Percentiles rank a stretch among this genome's conserved stretches.
Evolutionary conservation across 2,113 vertebrate species (phyloP).

Genomic region (Nesogale talazaci): DNA sequence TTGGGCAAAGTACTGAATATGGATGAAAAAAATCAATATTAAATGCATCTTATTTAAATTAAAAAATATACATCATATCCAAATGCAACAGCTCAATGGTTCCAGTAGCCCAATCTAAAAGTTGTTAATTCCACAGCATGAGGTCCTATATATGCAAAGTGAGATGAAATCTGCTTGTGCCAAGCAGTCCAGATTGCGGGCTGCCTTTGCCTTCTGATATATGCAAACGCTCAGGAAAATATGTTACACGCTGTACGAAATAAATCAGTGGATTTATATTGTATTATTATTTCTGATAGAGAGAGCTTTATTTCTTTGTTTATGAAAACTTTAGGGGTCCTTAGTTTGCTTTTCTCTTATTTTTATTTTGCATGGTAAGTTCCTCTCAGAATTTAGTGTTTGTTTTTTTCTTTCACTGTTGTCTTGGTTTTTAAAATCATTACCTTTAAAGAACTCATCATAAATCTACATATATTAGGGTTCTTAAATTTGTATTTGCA

Average conservation of each 20-base stretch:
- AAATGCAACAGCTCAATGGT: conserved; percentile 71
- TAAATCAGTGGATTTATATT: conserved; percentile 61
- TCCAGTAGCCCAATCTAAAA: conserved; percentile 76
- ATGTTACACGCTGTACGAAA: conserved; percentile 62
- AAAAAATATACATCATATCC: conserved; percentile 72
- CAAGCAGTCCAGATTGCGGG: conserved; percentile 78
- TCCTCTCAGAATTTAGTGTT: conserved; percentile 49
- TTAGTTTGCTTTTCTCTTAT: conserved; percentile 58
- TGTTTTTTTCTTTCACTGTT: no score
- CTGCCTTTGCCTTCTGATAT: conserved; percentile 77
- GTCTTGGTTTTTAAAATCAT: background rate
- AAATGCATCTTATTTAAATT: conserved; percentile 80
- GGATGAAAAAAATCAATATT: conserved; percentile 74
- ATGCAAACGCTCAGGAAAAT: conserved; percentile 69
- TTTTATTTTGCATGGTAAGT: conserved; percentile 65
- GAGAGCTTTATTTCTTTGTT: conserved; percentile 57
- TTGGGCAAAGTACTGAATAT: conserved; percentile 62
- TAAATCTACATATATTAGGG: conserved; percentile 75
- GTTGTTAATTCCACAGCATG: conserved; percentile 82
- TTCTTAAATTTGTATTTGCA: conserved; percentile 74
- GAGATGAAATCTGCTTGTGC: conserved; percentile 70
- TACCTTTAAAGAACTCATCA: conserved; percentile 65
- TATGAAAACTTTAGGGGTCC: conserved; percentile 32
- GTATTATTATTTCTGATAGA: conserved; percentile 72
- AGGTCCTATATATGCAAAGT: conserved; percentile 74